Evolutionary conservation across 2,113 vertebrate species (phyloP).

Genomic region (Callochromis pleurospilus): DNA sequence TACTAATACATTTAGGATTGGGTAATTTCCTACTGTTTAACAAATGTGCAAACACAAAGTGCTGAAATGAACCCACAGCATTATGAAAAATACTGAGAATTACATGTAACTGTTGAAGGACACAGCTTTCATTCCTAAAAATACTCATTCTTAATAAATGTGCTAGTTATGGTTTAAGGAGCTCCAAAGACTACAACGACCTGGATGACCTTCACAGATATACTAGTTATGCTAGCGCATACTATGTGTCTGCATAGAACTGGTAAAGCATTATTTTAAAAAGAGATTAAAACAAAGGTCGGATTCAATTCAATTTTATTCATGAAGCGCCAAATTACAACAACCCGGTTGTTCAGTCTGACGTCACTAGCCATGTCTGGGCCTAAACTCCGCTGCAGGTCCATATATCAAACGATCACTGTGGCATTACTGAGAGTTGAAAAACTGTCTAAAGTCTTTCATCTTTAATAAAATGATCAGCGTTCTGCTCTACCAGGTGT

Average conservation of each 20-base stretch:
- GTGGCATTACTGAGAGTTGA: too few relatives aligned
- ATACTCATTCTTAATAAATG: neutral
- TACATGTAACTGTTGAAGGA: neutral
- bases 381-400: too few relatives aligned
- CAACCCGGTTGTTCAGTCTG: neutral
- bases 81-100: neutral
- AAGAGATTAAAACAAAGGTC: neutral
- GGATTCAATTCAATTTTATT: neutral
- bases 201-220: neutral
- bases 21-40: neutral
- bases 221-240: rapidly evolving
- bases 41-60: neutral
- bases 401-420: too few relatives aligned
- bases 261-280: neutral
- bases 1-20: rapidly evolving
- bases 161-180: neutral
- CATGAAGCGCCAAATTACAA: neutral
- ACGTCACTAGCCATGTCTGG: too few relatives aligned
- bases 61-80: neutral
- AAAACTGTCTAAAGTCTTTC: too few relatives aligned
- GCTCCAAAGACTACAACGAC: neutral
- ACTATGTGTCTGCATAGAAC: neutral
- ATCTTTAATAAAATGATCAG: too few relatives aligned
- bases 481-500: too few relatives aligned
- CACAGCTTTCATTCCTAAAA: neutral